phyloP scores from a whole-genome alignment of 2,888 invertebrate species.

The Rhagonycha lutea region DNA sequence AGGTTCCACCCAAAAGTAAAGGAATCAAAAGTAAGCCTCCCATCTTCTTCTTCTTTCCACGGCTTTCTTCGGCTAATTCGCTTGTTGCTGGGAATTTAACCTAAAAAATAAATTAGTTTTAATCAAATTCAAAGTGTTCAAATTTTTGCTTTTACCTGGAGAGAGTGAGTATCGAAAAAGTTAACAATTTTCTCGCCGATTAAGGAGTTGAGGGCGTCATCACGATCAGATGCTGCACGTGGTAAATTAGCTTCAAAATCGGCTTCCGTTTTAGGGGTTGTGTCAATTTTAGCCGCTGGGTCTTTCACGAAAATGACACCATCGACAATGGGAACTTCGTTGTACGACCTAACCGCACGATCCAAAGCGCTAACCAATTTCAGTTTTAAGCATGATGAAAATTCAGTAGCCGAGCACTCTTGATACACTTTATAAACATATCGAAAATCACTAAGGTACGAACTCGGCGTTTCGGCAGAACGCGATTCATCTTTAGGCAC shows the following conservation, averaged over 20 bases:
- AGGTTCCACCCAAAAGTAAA: conserved; percentile 76
- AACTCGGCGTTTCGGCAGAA: conserved; percentile 44
- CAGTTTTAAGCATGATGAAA: conserved; percentile 76
- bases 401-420: conserved; percentile 73
- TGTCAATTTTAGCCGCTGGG: conserved; percentile 54
- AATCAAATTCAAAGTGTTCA: neutral
- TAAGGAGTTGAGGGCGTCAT: conserved; percentile 72
- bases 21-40: conserved; percentile 78
- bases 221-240: conserved; percentile 71
- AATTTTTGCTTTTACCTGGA: conserved; percentile 63
- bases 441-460: conserved; percentile 68
- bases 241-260: conserved; percentile 75
- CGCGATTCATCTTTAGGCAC: conserved; percentile 47
- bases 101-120: conserved; percentile 49
- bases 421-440: conserved; percentile 80
- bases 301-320: conserved; percentile 78
- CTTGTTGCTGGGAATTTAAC: conserved; percentile 75
- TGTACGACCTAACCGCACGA: conserved; percentile 66
- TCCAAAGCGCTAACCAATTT: conserved; percentile 79
- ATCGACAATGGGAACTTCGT: conserved; percentile 69
- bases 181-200: conserved; percentile 74
- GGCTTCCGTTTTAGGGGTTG: conserved; percentile 59
- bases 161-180: conserved; percentile 78
- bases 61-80: conserved; percentile 64
- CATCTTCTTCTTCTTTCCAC: conserved; percentile 73